Evolutionary conservation across 2,113 vertebrate species (phyloP), one percentile per base, ranked within the genome.

Genomic region (Podilymbus podiceps): DNA sequence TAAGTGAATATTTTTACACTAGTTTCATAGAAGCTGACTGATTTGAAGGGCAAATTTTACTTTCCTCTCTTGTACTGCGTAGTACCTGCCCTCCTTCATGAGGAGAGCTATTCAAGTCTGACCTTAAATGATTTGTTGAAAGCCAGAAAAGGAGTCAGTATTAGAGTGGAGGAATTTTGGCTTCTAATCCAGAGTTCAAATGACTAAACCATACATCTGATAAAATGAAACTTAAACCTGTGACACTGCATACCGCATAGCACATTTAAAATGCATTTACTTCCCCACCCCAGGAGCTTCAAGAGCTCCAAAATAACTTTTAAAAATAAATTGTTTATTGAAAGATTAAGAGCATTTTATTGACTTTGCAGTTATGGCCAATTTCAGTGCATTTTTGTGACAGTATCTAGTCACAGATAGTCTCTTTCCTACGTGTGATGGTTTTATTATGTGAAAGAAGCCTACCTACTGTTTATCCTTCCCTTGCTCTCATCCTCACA

Each of bases 291-390:
- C 56, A 67, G 93, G 91, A 91, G 89, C 63, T 88, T 74, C 94
- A 94, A 63, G 55, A 88, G 78, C 75, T 95, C 30, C 59, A 95
- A 95, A 96, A 94, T 90, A 96, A 95, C 88, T 90, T 94, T 92
- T 74, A 84, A 90, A 95, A 96, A 89, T 90, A 95, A 95, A 95
- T 97, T 87, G 82, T 96, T 96, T 97, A 95, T 96, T 97, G 95
- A 96, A 96, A 96, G 95, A 96, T 95, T 97, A 97, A 95, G 91
- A 96, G 53, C 60, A 75, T 90, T 94, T 95, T 97, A 97, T 96
- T 96, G 96, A 96, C 88, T 95, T 96, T 56, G 82, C 93, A 95
- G 92, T 97, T 97, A 97, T 68, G 91, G 88, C 67, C 88, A 94
- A 92, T 97, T 97, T 95, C 93, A 88, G 71, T 92, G 91, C 79